Evolutionary conservation across 1,140 invertebrate genomes (phyloP), one percentile per base, ranked within the genome.

Genomic region (Caenorhabditis latens): DNA sequence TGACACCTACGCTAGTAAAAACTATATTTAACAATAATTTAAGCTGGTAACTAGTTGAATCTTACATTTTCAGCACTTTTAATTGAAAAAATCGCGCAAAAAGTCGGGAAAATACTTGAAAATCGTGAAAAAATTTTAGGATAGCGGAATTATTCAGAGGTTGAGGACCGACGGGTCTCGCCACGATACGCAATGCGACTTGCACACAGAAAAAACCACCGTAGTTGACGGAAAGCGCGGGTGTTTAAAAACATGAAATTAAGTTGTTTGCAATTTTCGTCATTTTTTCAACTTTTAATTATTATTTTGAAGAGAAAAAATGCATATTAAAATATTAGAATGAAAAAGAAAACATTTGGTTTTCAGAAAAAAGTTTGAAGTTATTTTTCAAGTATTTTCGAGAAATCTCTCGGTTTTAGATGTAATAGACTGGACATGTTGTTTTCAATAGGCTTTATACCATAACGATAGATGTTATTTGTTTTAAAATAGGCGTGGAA

Each of bases 121-220:
- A 79, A 79, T 50, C 14, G n/a, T 50, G 71, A 50, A 79, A 79
- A 79, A 79, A 48, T 79, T 79, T 79, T 79, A 79, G 71, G 71
- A 79, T 9, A 79, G 46, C 19, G 71, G 43, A 79, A 79, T 53
- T 53, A 21, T 42, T 3, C 11, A 50, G 4, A 11, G 32, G 46
- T 50, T 21, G n/a, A 50, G 46, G 16, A 7, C 6, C n/a, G 46
- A 14, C 42, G 46, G 71, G 71, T 79, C 71, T 79, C 71, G 71
- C 46, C 46, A 50, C 71, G 71, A 50, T 79, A 24, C 40, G 71
- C 71, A 79, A 79, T 16, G 40, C n/a, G 4, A 19, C 40, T 40
- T 63, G 61, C 65, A 71, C 13, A 79, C 65, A 63, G 21, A 21
- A 50, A 21, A 50, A 24, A 2, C 46, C 46, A 79, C 71, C 71